Conservation (phyloP, 2,113 vertebrate species). For the Ranitomeya variabilis region DNA sequence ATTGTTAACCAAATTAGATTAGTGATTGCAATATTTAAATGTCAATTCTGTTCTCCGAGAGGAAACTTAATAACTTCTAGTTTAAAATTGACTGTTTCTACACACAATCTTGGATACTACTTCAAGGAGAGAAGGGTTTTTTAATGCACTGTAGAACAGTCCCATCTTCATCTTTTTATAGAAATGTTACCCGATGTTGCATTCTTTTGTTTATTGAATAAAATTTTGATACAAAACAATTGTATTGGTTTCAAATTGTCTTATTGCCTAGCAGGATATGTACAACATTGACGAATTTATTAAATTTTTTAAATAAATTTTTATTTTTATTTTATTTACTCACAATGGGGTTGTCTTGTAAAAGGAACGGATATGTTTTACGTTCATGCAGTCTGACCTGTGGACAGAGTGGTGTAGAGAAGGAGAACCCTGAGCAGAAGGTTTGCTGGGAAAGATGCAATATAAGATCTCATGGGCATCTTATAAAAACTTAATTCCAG, state of each 20-base stretch:
- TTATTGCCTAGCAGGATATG: neutral
- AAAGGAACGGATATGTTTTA: too few relatives aligned
- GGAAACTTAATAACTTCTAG: slow-evolving; percentile 71
- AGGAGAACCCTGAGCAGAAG: too few relatives aligned
- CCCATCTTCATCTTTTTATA: slow-evolving; percentile 91
- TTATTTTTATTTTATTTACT: too few relatives aligned
- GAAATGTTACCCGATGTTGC: slow-evolving; percentile 93
- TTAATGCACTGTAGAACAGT: slow-evolving; percentile 94
- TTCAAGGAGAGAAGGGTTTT: slow-evolving; percentile 75
- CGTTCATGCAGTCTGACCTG: too few relatives aligned
- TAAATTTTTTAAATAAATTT: too few relatives aligned
- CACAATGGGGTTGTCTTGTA: too few relatives aligned
- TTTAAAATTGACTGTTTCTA: slow-evolving; percentile 84
- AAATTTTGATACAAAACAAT: slow-evolving; percentile 92
- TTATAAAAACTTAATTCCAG: too few relatives aligned
- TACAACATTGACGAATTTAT: too few relatives aligned
- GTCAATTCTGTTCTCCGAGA: slow-evolving; percentile 81
- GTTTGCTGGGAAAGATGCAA: too few relatives aligned
- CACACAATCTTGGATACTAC: slow-evolving; percentile 87
- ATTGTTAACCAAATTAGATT: slow-evolving; percentile 89
- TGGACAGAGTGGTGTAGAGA: too few relatives aligned
- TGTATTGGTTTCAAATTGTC: neutral
- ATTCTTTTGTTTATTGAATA: slow-evolving; percentile 96
- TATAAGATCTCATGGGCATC: too few relatives aligned
- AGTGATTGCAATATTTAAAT: slow-evolving; percentile 84